Evolutionary conservation across 2,888 invertebrate species (phyloP).

Genomic region (Cryptocephalus primarius): DNA sequence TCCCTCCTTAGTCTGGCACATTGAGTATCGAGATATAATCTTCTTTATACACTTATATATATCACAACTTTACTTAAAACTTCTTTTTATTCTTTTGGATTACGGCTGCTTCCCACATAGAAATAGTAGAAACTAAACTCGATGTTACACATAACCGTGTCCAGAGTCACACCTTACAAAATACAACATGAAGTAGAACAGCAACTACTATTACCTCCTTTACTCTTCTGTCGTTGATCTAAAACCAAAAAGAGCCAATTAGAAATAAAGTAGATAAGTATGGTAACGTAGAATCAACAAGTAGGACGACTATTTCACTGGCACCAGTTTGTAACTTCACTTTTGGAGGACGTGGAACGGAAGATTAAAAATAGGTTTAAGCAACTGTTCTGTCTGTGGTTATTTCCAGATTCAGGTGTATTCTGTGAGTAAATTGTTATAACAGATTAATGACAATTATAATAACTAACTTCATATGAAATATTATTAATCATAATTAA

Average conservation of each 20-base stretch:
- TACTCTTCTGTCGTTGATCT: constrained; percentile 94
- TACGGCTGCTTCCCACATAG: constrained; percentile 1
- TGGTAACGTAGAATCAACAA: too few relatives aligned
- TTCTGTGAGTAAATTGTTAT: too few relatives aligned
- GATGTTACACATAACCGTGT: constrained; percentile 14
- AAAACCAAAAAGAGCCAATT: constrained; percentile 37
- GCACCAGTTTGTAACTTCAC: too few relatives aligned
- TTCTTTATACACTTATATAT: constrained; percentile 34
- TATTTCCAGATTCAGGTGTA: too few relatives aligned
- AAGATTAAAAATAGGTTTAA: too few relatives aligned
- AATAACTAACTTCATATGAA: too few relatives aligned
- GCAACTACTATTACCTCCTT: constrained; percentile 90
- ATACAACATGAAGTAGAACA: constrained; percentile 89
- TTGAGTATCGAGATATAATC: constrained; percentile 29
- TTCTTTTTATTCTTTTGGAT: constrained; percentile 19
- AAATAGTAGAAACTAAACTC: constrained; percentile 9
- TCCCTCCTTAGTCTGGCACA: constrained; percentile 33
- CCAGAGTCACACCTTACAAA: constrained; percentile 53
- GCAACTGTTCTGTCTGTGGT: too few relatives aligned
- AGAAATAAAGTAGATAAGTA: neutral
- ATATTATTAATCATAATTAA: too few relatives aligned
- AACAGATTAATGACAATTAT: too few relatives aligned
- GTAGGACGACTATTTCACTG: too few relatives aligned
- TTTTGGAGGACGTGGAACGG: too few relatives aligned
- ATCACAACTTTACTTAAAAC: constrained; percentile 39